Base-by-base conservation (phyloP, 2,888 invertebrate species). In the Caenorhabditis panamensis region DNA sequence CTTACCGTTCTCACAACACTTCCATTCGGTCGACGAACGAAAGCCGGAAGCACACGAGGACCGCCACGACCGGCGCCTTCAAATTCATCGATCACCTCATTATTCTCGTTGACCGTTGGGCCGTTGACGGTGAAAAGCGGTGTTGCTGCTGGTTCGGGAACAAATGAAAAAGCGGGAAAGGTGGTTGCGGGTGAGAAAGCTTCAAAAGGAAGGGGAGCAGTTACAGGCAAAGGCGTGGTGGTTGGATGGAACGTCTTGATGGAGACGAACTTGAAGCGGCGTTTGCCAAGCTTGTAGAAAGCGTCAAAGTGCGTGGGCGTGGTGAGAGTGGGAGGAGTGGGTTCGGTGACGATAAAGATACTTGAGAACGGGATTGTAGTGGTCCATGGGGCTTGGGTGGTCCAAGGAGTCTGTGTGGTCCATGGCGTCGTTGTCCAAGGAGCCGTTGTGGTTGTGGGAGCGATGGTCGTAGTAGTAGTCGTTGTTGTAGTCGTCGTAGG, bases 251-350 rank as follows among this genome's bases (percentile, higher is more conserved):
- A 81, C 24, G 76, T 81, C 36, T 56, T 53, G 63, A 81, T 81
- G 13, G 76, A 76, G 22, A 81, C 81, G 58, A 81, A 81, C 56
- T 76, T 76, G 63, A 72, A 81, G 49, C 77, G 76, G 6, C 72
- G 71, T 41, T 81, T 81, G 62, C 81, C 81, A 22, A 81, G 72
- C 31, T 75, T 69, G 58, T 81, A 78, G 53, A 64, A 78, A 63
- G 71, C 77, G 47, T 72, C 66, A 18, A 78, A 66, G 28, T 67
- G 77, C n/a, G 66, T 68, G 6, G 77, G 67, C 63, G 81, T 73
- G 63, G 54, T 77, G 49, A 58, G 56, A 28, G 73, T 36, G 53
- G 44, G 37, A 20, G 49, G 56, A 37, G 53, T n/a, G 24, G 72
- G 58, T 36, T 64, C 59, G 22, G 80, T 67, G 78, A 71, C 71